A percentile compares a stretch with the other conserved stretches of the same genome.
phyloP scores from a whole-genome alignment of 92 coral and sea anemone species.

The Scolanthus callimorphus region DNA sequence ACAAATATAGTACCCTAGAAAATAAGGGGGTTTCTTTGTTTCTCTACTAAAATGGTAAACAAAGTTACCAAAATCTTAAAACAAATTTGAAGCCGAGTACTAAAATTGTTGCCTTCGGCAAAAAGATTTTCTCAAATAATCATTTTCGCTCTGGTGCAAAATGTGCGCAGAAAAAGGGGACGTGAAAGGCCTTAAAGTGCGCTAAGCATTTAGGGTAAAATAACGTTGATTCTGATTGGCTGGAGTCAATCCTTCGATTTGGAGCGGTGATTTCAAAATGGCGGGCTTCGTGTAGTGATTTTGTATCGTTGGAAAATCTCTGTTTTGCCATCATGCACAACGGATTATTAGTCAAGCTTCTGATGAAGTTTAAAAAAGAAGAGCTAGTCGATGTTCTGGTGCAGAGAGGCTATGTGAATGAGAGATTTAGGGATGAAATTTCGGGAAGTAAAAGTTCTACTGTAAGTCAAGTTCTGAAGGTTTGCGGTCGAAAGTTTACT shows the following conservation, averaged over 20 bases:
- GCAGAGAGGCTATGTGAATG: constrained; percentile 50
- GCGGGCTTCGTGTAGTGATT: constrained; percentile 17
- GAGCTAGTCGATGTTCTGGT: constrained; percentile 57
- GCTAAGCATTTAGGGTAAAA: background rate
- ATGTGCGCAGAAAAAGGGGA: too few relatives aligned
- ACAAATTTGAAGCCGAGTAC: too few relatives aligned
- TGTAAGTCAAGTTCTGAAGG: constrained; percentile 51
- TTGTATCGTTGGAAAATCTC: too few relatives aligned
- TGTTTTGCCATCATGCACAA: constrained; percentile 25
- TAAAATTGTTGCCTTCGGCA: too few relatives aligned
- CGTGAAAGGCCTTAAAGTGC: too few relatives aligned
- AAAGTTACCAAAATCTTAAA: too few relatives aligned
- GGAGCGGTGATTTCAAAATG: constrained; percentile 38
- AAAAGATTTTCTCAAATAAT: too few relatives aligned
- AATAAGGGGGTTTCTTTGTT: too few relatives aligned
- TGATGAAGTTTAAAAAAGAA: constrained; percentile 70
- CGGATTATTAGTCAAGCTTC: constrained; percentile 44
- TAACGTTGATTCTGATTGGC: constrained; percentile 6
- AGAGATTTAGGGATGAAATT: constrained; percentile 19
- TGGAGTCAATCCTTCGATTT: background rate
- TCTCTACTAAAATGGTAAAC: too few relatives aligned
- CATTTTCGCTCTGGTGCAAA: too few relatives aligned
- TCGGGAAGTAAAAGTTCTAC: constrained; percentile 54
- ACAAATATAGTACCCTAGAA: too few relatives aligned
- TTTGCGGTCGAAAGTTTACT: constrained; percentile 36